Conservation (phyloP, 2,888 invertebrate genomes). For the Ommatoiulus sabulosus region DNA sequence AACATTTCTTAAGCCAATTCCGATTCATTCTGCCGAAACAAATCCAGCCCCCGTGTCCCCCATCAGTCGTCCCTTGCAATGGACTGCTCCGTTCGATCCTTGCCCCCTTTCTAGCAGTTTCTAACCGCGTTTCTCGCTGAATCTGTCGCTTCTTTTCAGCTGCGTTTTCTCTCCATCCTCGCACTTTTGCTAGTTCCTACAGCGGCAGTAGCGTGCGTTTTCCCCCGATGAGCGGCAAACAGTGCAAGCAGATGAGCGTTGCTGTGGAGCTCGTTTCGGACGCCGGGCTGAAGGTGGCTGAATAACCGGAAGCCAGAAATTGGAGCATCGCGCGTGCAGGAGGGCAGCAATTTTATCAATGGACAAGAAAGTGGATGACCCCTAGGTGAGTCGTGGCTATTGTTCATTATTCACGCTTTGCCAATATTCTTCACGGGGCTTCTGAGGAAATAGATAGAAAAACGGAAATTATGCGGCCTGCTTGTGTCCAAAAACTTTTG, state of each 20-base stretch:
- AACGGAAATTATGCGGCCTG: background rate
- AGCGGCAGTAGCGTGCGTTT: background rate
- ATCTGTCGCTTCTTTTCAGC: slow-evolving; percentile 2
- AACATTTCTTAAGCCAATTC: background rate
- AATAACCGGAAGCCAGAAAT: background rate
- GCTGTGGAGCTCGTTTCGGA: background rate
- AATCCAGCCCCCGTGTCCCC: background rate
- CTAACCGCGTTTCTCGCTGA: background rate
- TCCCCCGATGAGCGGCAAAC: background rate
- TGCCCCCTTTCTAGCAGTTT: slow-evolving; percentile 10
- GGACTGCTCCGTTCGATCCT: slow-evolving; percentile 37
- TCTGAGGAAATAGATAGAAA: too few relatives aligned
- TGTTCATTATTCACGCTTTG: background rate
- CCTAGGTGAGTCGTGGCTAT: background rate
- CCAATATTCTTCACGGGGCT: background rate
- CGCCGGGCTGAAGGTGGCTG: background rate
- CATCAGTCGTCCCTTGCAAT: background rate
- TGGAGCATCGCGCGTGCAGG: background rate
- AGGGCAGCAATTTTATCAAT: background rate
- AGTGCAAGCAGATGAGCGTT: background rate
- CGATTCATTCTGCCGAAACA: background rate
- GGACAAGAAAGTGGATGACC: background rate
- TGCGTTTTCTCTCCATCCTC: background rate
- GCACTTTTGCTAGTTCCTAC: background rate
- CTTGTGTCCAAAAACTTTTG: background rate